Conservation (phyloP, 2,113 vertebrate genomes). For the Lampris incognitus region DNA sequence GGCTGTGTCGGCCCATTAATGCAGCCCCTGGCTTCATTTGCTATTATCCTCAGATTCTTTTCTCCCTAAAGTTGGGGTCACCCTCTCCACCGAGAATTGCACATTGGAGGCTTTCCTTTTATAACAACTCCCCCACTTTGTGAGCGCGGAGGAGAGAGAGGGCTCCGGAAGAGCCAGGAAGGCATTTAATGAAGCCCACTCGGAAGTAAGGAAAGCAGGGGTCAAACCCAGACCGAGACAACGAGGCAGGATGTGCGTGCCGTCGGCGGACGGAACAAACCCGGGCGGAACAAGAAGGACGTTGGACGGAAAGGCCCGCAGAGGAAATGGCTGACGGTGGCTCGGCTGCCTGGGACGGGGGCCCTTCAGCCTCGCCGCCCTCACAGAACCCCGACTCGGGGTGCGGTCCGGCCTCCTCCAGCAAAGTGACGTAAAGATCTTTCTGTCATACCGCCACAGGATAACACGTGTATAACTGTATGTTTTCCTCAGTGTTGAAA, state of each 20-base stretch:
- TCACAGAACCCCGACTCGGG: constrained; percentile 40
- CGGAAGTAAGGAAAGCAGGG: constrained; percentile 81
- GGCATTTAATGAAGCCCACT: constrained; percentile 85
- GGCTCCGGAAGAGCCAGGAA: constrained; percentile 74
- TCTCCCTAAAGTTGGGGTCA: constrained; percentile 81
- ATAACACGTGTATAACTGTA: too few species aligned
- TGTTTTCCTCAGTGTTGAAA: too few species aligned
- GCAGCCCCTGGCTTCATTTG: constrained; percentile 87
- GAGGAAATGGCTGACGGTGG: constrained; percentile 61
- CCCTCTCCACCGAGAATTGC: constrained; percentile 81
- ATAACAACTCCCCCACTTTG: constrained; percentile 81
- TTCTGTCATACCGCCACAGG: too few species aligned
- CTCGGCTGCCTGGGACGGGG: constrained; percentile 59
- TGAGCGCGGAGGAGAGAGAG: constrained; percentile 59
- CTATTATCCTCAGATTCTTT: constrained; percentile 89
- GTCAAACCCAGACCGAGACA: constrained; percentile 81
- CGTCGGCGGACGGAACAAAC: constrained; percentile 72
- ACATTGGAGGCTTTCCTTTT: constrained; percentile 81
- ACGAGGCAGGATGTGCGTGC: constrained; percentile 69
- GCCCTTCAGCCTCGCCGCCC: constrained; percentile 55
- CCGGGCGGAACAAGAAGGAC: constrained; percentile 56
- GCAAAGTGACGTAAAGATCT: constrained; percentile 28
- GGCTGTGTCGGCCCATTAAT: constrained; percentile 88
- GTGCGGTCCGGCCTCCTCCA: constrained; percentile 51
- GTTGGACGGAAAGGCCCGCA: constrained; percentile 51